Base-by-base conservation (phyloP, 2,888 invertebrate species). In the Xanthostigma xanthostigma region DNA sequence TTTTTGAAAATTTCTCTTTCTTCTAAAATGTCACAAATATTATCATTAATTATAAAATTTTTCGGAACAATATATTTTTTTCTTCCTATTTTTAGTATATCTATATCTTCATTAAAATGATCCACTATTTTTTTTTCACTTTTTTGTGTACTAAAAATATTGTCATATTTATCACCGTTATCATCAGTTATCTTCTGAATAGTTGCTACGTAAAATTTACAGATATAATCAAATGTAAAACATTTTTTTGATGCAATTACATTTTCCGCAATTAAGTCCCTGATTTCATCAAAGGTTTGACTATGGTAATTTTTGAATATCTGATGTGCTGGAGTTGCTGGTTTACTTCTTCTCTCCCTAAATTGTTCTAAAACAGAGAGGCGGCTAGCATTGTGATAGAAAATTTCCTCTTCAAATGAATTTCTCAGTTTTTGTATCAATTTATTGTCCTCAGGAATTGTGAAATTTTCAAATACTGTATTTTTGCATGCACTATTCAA, bases 171-270 rank as follows among this genome's bases (percentile, higher is more conserved):
- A 40, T 40, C 40, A 40, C 40, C 40, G 40, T 40, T 40, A 40
- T 40, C 40, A 8, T 40, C 40, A 36, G 37, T 36, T 10, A 36
- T 36, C 37, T 36, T 36, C 37, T 11, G 37, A 36, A 36, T 36
- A 36, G 37, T 36, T 36, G 37, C 37, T 36, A 36, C 37, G 37
- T 36, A 36, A 36, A 36, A 36, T 36, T 36, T 40, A 12, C 40
- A 40, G 40, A 40, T 40, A 40, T 40, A 40, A 14, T 40, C 40
- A 40, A 40, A 40, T 40, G 40, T 40, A 40, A 40, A 40, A 40
- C 40, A 40, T 40, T 40, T 40, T 40, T 40, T 12, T 11, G 38
- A 38, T n/a, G n/a, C n/a, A n/a, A n/a, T n/a, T n/a, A n/a, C n/a
- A n/a, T n/a, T n/a, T n/a, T n/a, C n/a, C n/a, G n/a, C n/a, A n/a